A percentile compares a stretch with the other conserved stretches of the same genome.
phyloP scores from a whole-genome alignment of 2,888 invertebrate species.

The Myathropa florea region DNA sequence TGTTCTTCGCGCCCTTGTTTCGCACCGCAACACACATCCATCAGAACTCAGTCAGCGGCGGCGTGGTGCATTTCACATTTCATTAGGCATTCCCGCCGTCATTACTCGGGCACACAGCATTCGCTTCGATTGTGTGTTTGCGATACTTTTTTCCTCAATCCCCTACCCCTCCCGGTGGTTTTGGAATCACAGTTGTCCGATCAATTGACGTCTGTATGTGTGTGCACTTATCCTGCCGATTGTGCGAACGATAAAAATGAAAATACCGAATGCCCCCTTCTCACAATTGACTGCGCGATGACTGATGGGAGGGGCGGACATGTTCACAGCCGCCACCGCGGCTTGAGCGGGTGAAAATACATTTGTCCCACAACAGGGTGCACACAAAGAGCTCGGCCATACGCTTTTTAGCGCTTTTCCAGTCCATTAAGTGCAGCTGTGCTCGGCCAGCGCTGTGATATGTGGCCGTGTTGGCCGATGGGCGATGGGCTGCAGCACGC shows the following conservation, averaged over 20 bases:
- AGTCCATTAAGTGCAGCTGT: slow-evolving; percentile 58
- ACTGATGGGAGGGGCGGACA: background rate
- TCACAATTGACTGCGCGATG: background rate
- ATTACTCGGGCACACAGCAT: background rate
- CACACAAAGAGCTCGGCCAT: background rate
- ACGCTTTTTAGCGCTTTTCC: slow-evolving; percentile 51
- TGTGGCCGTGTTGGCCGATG: slow-evolving; percentile 1
- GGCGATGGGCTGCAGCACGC: background rate
- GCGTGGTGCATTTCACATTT: background rate
- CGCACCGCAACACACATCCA: background rate
- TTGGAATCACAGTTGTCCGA: background rate
- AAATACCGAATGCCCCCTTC: background rate
- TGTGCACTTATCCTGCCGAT: background rate
- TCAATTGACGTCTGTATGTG: background rate
- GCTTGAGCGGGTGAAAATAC: background rate
- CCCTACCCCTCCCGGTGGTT: background rate
- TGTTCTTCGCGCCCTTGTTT: background rate
- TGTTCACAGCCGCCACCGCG: background rate
- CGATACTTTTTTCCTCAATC: background rate
- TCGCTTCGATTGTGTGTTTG: background rate
- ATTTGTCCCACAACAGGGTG: background rate
- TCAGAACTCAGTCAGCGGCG: background rate
- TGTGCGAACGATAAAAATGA: background rate
- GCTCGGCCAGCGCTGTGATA: slow-evolving; percentile 37
- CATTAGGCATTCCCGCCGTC: background rate